These are phyloP conservation scores for Rhopalosiphum nymphaeae DNA, from an alignment of 2,888 invertebrate species.

Conservation along the genomic window DNA sequence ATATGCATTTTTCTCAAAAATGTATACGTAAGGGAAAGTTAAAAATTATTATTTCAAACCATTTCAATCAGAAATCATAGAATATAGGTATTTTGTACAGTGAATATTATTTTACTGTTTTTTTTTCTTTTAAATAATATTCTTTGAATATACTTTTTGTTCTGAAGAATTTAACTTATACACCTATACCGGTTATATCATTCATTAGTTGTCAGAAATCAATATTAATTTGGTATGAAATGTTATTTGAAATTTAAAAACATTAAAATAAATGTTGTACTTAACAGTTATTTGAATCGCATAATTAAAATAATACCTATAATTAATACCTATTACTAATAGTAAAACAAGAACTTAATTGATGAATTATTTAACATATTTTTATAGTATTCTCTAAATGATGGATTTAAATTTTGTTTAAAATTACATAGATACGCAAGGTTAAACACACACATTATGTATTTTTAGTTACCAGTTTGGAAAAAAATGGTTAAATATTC, in stretches of 20 bases:
- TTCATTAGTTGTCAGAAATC: neutral
- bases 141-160: neutral
- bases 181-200: no score
- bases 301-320: neutral
- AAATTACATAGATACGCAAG: neutral
- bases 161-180: neutral
- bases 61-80: neutral
- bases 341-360: neutral
- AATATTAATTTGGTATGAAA: neutral
- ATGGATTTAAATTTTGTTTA: conserved; percentile 2
- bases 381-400: conserved; percentile 24
- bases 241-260: neutral
- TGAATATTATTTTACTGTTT: neutral
- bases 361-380: conserved; percentile 16
- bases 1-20: neutral
- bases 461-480: conserved; percentile 2
- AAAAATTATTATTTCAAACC: neutral
- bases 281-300: neutral
- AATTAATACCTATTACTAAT: neutral
- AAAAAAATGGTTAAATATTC: conserved; percentile 18
- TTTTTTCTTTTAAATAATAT: neutral
- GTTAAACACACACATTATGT: conserved; percentile 11
- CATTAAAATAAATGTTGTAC: neutral
- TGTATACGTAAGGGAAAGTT: neutral
- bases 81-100: neutral